Evolutionary conservation across 53 echinoderm and acorn worm species (phyloP), one percentile per base, ranked within the genome.

Genomic region (Apostichopus leukothele): DNA sequence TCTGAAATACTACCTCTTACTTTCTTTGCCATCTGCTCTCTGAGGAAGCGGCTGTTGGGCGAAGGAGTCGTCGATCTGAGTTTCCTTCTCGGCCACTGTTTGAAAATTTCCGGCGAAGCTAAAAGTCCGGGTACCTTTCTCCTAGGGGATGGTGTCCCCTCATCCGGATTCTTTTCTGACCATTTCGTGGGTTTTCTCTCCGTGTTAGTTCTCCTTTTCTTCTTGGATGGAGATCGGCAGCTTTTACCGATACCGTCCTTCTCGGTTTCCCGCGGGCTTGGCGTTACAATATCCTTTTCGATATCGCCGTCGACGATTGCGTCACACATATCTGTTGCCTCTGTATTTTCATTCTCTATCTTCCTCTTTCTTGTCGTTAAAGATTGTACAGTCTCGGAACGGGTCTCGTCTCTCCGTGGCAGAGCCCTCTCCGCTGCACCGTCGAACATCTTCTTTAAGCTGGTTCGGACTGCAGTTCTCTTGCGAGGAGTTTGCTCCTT

Each of bases 391-490:
- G 14, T 19, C 7, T 16, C 6, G 10, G 9, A 11, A 0, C 10
- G 20, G 74, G 74, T 7, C 7, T 11, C 7, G 25, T 11, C 74
- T 14, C 14, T 8, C 14, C 20, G 10, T 11, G 10, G 74, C 7
- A 25, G 20, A 9, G 23, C 14, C 50, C 0, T 50, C 50, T 76
- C 5, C 9, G 50, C 85, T 20, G 67, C 85, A 7, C 85, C 85
- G 18, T 85, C 85, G 50, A 85, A 85, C 85, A 85, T 85, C 60
- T 50, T 85, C 85, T 85, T 85, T n/a, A 85, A 67, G 51, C 68
- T 85, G 27, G 85, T 85, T 22, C 85, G 66, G 11, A 85, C 50
- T 63, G 68, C 19, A 26, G 63, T 85, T 63, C 67, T 63, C 50
- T 85, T 85, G 50, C 63, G 25, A 39, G 68, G 85, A 67, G 21